Percentiles rank a stretch among this genome's conserved stretches.
Evolutionary conservation across 2,113 vertebrate species (phyloP).

Genomic region (Campylomormyrus numenius): DNA sequence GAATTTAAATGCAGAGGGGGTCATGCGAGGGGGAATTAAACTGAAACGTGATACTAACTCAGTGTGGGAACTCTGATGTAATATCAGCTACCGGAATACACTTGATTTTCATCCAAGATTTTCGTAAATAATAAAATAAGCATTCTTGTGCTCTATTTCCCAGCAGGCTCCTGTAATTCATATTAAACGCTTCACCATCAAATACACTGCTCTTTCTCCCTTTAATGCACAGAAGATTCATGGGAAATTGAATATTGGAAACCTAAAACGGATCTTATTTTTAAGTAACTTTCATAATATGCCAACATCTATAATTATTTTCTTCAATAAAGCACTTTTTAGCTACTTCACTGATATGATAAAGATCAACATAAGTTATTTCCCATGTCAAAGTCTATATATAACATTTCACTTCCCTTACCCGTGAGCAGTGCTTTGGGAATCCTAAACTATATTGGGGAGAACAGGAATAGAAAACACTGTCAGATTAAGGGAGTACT

Average conservation of each 20-base stretch:
- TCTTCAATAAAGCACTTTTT: neutral
- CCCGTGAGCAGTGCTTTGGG: neutral
- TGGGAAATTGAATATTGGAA: neutral
- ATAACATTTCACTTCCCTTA: neutral
- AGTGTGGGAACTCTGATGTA: neutral
- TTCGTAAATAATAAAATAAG: constrained; percentile 11
- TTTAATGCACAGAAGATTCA: neutral
- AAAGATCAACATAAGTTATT: neutral
- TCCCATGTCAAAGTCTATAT: neutral
- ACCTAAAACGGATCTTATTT: neutral
- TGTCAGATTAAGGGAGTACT: neutral
- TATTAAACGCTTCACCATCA: neutral
- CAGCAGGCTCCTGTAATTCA: neutral
- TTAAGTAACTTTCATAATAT: neutral
- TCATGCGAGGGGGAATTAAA: neutral
- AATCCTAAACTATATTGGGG: neutral
- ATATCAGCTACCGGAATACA: neutral
- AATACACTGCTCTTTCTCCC: neutral
- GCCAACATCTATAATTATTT: neutral
- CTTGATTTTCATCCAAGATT: constrained; percentile 12
- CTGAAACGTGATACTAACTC: neutral
- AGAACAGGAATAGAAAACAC: neutral
- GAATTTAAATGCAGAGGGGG: neutral
- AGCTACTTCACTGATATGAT: neutral
- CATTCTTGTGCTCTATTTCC: neutral